Base-by-base conservation (phyloP, 2,113 vertebrate genomes). In the Ia io region DNA sequence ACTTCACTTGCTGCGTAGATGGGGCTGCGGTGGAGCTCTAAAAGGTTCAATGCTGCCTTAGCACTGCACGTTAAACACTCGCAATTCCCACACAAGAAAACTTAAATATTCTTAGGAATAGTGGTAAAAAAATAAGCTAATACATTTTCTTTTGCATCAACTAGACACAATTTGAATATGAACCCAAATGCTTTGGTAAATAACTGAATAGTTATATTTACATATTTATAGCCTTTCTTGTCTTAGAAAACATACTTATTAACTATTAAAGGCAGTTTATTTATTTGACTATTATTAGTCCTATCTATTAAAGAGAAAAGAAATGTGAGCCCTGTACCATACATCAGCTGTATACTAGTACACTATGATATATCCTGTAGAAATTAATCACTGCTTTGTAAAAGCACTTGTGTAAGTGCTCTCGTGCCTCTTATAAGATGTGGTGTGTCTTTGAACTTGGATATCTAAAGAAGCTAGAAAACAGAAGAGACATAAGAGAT, bases 1-100 rank as follows among this genome's bases (percentile, higher is more conserved):
- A 97, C 93, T 99, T 99, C 59, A 98, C 98, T 91, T 99, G 99
- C 97, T 99, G 99, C 69, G 98, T 97, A 79, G 98, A 98, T 23
- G 98, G 97, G 28, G 98, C 97, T 4, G 98, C 98, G 2, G 98
- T 94, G 32, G 99, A 99, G 92, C 97, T 99, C 99, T 99, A 98
- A 84, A 97, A 96, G 35, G 97, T 95, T 96, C 30, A 95, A 95
- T 94, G 70, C 42, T 51, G 11, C 67, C 73, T 85, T n/a, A 74
- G 92, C 89, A 97, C 42, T 83, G 49, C 12, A 80, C 23, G 12
- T n/a, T 74, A 78, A 47, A 70, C 32, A 40, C 9, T 14, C 14
- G 35, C 93, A 79, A 89, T 63, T 77, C n/a, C 56, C 82, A 85
- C 6, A 78, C 6, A 73, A 84, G 25, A 91, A 93, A 65, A 61